A percentile compares a stretch with the other conserved stretches of the same genome.
Conservation (phyloP, 2,113 vertebrate species). For the Sinocyclocheilus anshuiensis region DNA sequence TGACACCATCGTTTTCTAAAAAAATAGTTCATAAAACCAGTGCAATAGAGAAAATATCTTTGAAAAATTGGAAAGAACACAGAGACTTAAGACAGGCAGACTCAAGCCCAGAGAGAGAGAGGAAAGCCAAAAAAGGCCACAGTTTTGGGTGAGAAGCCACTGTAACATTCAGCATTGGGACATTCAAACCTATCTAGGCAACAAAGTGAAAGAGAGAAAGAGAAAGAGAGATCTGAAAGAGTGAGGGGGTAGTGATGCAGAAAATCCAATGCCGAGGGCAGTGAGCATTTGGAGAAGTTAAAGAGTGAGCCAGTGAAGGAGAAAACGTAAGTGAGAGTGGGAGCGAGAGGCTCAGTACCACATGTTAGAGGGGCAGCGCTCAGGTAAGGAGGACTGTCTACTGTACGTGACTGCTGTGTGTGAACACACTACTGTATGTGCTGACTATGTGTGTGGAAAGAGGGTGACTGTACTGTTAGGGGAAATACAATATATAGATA, state of each 20-base stretch:
- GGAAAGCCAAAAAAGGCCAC: slow-evolving; percentile 21
- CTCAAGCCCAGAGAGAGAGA: slow-evolving; percentile 33
- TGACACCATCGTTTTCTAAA: not conserved
- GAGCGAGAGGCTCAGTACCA: slow-evolving; percentile 71
- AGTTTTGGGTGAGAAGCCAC: slow-evolving; percentile 43
- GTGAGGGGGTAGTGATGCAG: slow-evolving; percentile 34
- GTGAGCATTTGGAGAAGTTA: slow-evolving; percentile 43
- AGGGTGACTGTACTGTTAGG: slow-evolving; percentile 75
- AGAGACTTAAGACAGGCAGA: slow-evolving; percentile 55
- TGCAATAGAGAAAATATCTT: not conserved
- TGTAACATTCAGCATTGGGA: slow-evolving; percentile 49
- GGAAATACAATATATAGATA: slow-evolving; percentile 77
- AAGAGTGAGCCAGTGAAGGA: slow-evolving; percentile 61
- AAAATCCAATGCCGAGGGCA: slow-evolving; percentile 51
- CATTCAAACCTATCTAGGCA: slow-evolving; percentile 40
- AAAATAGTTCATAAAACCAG: not conserved
- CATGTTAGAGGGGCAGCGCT: slow-evolving; percentile 75
- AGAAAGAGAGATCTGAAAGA: slow-evolving; percentile 21
- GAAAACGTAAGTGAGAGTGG: slow-evolving; percentile 63
- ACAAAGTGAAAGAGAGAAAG: slow-evolving; percentile 24
- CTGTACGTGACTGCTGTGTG: slow-evolving; percentile 69
- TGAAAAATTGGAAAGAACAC: not conserved
- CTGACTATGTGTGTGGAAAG: slow-evolving; percentile 71
- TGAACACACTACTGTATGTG: too few relatives aligned
- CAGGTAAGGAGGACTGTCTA: slow-evolving; percentile 75